Evolutionary conservation across 2,888 invertebrate genomes (phyloP).

Genomic region (Carpatolechia fugitivella): DNA sequence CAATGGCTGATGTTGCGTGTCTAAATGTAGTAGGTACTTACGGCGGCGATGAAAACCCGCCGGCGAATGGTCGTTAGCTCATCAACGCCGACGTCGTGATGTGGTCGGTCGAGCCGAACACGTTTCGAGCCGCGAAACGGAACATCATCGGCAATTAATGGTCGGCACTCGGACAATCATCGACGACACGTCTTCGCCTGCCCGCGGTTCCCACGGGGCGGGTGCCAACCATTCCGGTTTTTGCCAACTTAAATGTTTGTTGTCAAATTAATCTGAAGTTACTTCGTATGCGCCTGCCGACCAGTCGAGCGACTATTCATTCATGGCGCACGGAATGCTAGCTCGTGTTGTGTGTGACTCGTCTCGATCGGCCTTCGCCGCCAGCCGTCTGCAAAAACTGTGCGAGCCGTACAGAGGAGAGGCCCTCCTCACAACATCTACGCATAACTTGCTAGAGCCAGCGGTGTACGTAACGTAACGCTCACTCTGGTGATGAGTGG

Average conservation of each 20-base stretch:
- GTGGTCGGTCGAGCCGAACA: not conserved
- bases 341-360: constrained; percentile 64
- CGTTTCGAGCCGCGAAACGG: constrained; percentile 17
- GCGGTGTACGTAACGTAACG: too few relatives aligned
- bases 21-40: not conserved
- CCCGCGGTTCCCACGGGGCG: constrained; percentile 71
- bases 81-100: not conserved
- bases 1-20: not conserved
- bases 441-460: too few relatives aligned
- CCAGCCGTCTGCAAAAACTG: constrained; percentile 49
- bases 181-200: constrained; percentile 58
- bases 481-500: too few relatives aligned
- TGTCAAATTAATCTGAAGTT: constrained; percentile 77
- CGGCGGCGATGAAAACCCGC: not conserved
- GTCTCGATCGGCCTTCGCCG: constrained; percentile 68
- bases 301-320: constrained; percentile 75
- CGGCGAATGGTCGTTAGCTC: constrained; percentile 8
- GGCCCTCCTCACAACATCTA: too few relatives aligned
- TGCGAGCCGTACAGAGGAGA: constrained; percentile 33
- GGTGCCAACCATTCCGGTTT: constrained; percentile 69
- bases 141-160: constrained; percentile 20
- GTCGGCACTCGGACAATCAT: constrained; percentile 43
- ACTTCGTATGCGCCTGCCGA: constrained; percentile 67
- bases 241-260: constrained; percentile 74
- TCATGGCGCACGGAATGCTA: constrained; percentile 76